Evolutionary conservation across 2,113 vertebrate species (phyloP).

Genomic region (Athene cunicularia): DNA sequence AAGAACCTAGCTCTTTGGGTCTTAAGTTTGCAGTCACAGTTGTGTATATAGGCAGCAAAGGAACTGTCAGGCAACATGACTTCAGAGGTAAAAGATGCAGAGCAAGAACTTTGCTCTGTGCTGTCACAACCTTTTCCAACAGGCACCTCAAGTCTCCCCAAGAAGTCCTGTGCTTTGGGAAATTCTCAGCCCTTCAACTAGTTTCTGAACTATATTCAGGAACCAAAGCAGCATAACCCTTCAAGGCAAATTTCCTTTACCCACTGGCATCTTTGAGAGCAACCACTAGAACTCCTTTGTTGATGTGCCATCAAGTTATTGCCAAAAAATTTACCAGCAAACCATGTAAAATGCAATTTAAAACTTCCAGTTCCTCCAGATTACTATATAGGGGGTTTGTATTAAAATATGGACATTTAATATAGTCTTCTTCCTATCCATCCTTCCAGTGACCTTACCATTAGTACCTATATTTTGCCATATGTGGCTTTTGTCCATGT

Average conservation of each 20-base stretch:
- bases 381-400: neutral
- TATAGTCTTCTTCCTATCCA: neutral
- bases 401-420: neutral
- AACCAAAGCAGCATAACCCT: neutral
- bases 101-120: neutral
- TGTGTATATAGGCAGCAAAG: neutral
- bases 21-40: neutral
- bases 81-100: neutral
- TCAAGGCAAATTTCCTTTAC: neutral
- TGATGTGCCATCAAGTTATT: neutral
- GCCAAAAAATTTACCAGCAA: neutral
- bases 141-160: accelerated
- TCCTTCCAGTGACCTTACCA: neutral
- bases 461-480: neutral
- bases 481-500: neutral
- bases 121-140: neutral
- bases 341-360: neutral
- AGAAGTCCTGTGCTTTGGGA: neutral
- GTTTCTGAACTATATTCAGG: neutral
- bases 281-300: neutral
- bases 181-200: neutral
- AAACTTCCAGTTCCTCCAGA: neutral
- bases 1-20: neutral
- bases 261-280: neutral
- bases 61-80: neutral